phyloP scores from a whole-genome alignment of 1,140 invertebrate species.

The Orius insidiosus region DNA sequence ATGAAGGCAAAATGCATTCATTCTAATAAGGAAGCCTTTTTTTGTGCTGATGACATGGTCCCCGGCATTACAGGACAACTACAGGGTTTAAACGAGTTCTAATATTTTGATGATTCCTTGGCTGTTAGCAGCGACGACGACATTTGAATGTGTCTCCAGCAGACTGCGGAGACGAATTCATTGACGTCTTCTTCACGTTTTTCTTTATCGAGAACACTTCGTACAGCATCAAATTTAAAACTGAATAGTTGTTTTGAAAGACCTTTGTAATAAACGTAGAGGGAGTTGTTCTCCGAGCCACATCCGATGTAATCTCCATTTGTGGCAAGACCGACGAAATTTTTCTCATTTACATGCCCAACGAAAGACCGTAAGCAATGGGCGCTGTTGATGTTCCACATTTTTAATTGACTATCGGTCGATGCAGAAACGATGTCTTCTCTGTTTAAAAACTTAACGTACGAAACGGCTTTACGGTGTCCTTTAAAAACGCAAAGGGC shows the following conservation, averaged over 20 bases:
- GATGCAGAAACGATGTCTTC: conserved; percentile 86
- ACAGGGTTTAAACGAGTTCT: conserved; percentile 42
- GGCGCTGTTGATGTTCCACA: conserved; percentile 75
- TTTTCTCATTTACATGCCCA: conserved; percentile 93
- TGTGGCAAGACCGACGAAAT: conserved; percentile 91
- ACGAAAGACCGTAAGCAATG: conserved; percentile 73
- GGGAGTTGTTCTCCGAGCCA: conserved; percentile 88
- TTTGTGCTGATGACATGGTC: too few species aligned
- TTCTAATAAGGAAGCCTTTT: too few species aligned
- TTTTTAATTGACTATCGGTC: conserved; percentile 83
- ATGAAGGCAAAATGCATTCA: too few species aligned
- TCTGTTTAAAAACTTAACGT: conserved; percentile 84
- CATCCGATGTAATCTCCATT: conserved; percentile 89
- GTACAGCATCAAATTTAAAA: conserved; percentile 73
- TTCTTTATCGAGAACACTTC: conserved; percentile 64
- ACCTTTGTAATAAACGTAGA: conserved; percentile 88
- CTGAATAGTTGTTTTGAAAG: conserved; percentile 72
- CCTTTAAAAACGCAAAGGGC: conserved; percentile 75
- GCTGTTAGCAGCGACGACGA: conserved; percentile 87
- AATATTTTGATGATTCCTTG: conserved; percentile 84
- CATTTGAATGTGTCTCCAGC: conserved; percentile 74
- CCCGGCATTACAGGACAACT: too few species aligned
- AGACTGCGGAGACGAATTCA: conserved; percentile 92
- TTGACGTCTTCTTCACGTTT: conserved; percentile 67
- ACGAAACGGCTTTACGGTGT: conserved; percentile 88